phyloP scores from a whole-genome alignment of 2,113 vertebrate species.

The Macrotis lagotis region DNA sequence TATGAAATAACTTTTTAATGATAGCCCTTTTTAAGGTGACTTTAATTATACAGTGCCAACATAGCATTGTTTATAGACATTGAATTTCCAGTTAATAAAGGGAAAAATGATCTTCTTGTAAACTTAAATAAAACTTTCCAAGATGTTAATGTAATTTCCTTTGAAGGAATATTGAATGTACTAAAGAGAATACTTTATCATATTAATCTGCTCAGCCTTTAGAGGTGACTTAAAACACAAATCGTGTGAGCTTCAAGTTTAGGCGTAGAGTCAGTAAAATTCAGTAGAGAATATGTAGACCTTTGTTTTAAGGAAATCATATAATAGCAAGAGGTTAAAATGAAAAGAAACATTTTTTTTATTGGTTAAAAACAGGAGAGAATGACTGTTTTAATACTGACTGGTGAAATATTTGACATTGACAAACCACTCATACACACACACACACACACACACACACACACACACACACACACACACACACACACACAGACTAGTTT shows the following conservation, averaged over 20 bases:
- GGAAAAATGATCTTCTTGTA: neutral
- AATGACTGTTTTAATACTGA: neutral
- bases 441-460: no score
- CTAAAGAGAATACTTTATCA: constrained; percentile 35
- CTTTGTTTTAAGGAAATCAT: constrained; percentile 67
- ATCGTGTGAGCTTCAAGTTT: constrained; percentile 48
- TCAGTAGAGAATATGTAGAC: constrained; percentile 5
- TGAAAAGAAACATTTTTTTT: neutral
- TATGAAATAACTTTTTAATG: neutral
- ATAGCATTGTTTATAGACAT: neutral
- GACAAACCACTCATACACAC: neutral
- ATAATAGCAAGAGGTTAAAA: neutral
- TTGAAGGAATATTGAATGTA: constrained; percentile 35
- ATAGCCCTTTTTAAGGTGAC: neutral
- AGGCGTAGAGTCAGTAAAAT: constrained; percentile 43
- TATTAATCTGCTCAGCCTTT: constrained; percentile 44
- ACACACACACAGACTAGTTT: no score
- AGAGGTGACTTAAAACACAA: constrained; percentile 37
- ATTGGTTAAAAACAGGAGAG: constrained; percentile 42
- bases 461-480: no score
- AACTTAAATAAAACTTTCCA: constrained; percentile 41
- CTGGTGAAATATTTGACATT: constrained; percentile 18
- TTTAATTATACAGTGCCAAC: neutral
- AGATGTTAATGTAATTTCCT: constrained; percentile 35
- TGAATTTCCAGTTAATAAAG: constrained; percentile 40